Base-by-base conservation (phyloP, 2,888 invertebrate species). In the Parascotia fuliginaria region DNA sequence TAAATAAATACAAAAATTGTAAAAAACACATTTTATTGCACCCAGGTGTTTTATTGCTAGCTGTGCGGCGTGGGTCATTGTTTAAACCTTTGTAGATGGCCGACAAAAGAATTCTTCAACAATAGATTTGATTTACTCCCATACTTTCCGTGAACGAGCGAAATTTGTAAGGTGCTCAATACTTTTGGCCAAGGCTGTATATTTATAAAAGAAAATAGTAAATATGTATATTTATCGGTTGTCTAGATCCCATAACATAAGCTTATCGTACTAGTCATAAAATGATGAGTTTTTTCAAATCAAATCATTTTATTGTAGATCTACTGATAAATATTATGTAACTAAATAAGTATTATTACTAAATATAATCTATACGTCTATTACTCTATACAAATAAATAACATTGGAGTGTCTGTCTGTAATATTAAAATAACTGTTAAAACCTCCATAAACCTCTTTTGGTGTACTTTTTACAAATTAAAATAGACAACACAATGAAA, bases 371-470 rank as follows among this genome's bases (percentile, higher is more conserved):
- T 42, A 48, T 48, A 48, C 48, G 42, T 42, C 48, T 48, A 48
- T 48, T 48, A 48, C 48, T 48, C 48, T 48, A 48, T 48, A 48
- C 48, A 48, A 48, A 48, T 48, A 48, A 48, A 48, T 48, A 48
- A 24, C 38, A 37, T 32, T 32, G 32, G 32, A 32, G 32, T 32
- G 32, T 32, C 32, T 32, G 32, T 32, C 32, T 32, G 14, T 48
- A 42, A 42, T 42, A 49, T 42, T 49, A 49, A 42, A 49, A 49
- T 49, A 49, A 49, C 48, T 49, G 48, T 49, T 49, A 49, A 49
- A 49, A 49, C 48, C 48, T 49, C 48, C 48, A 49, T 49, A 49
- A 49, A 49, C 48, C 48, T 49, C 48, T 49, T 49, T 49, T 49
- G 48, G 48, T 49, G 48, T 49, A 49, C 48, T 49, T 49, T 49